Conservation (phyloP, 2,888 invertebrate genomes). For the Lydus trimaculatus region DNA sequence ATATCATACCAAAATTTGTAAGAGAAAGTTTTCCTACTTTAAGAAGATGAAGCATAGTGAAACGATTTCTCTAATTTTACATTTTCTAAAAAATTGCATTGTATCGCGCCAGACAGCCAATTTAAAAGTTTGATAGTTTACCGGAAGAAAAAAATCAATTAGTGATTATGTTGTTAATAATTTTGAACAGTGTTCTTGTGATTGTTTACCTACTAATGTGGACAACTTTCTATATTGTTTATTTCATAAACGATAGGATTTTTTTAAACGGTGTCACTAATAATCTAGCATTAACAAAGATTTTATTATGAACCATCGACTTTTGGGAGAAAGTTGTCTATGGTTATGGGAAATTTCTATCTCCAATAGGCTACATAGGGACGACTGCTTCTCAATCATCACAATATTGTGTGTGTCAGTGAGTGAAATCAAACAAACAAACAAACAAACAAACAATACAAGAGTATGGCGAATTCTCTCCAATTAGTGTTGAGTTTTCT, state of each 20-base stretch:
- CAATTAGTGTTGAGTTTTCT: constrained; percentile 4
- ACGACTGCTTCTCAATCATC: too few species aligned
- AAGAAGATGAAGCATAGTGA: neutral
- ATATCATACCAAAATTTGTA: neutral
- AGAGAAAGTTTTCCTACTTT: neutral
- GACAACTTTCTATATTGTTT: constrained; percentile 18
- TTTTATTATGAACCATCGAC: constrained; percentile 23
- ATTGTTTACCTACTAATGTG: constrained; percentile 20
- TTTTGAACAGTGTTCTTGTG: constrained; percentile 20
- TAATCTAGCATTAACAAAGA: constrained; percentile 16
- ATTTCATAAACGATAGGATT: constrained; percentile 15
- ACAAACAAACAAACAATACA: constrained; percentile 4
- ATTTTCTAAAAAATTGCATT: neutral
- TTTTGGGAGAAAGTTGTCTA: too few species aligned
- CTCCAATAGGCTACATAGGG: too few species aligned
- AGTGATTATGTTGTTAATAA: constrained; percentile 17
- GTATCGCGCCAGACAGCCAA: neutral
- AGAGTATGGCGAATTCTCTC: neutral
- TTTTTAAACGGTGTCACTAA: constrained; percentile 13
- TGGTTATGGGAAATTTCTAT: neutral
- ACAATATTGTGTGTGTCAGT: constrained; percentile 4
- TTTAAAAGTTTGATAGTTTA: too few species aligned
- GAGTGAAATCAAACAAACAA: constrained; percentile 16
- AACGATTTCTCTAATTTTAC: neutral
- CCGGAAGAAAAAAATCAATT: too few species aligned